These are phyloP conservation scores for Diuraphis noxia DNA, from an alignment of 1,140 invertebrate species.

Conservation along the genomic window DNA sequence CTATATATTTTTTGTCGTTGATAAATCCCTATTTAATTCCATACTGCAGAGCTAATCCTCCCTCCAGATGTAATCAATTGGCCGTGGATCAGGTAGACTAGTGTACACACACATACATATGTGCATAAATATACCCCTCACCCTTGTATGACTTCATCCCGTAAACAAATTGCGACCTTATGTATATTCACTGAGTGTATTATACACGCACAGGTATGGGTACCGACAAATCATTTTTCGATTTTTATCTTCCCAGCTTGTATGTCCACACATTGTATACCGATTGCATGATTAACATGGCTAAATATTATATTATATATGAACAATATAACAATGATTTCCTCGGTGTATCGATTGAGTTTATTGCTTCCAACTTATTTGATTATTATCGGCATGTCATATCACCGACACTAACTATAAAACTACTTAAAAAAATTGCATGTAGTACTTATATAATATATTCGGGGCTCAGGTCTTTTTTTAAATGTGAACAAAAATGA, in stretches of 20 bases:
- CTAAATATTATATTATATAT: neutral
- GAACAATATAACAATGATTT: neutral
- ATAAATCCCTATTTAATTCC: conserved; percentile 52
- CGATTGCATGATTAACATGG: conserved; percentile 30
- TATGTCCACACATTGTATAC: neutral
- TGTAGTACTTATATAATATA: neutral
- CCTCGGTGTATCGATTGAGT: neutral
- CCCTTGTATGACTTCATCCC: conserved; percentile 49
- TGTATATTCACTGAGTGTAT: neutral
- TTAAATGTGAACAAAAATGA: neutral
- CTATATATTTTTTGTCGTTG: conserved; percentile 29
- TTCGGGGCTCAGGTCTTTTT: neutral
- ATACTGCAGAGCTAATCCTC: conserved; percentile 40
- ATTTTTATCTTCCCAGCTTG: conserved; percentile 34
- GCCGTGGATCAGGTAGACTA: conserved; percentile 48
- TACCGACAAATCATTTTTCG: conserved; percentile 36
- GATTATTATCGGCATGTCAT: neutral
- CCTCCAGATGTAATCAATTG: conserved; percentile 53
- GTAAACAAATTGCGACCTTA: conserved; percentile 31
- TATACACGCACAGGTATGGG: neutral
- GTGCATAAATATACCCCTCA: neutral
- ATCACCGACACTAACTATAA: neutral
- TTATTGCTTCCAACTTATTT: neutral
- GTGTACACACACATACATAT: neutral
- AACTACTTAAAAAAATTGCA: neutral